phyloP scores from a whole-genome alignment of 1,140 invertebrate genomes.

The Paraescarpia echinospica region DNA sequence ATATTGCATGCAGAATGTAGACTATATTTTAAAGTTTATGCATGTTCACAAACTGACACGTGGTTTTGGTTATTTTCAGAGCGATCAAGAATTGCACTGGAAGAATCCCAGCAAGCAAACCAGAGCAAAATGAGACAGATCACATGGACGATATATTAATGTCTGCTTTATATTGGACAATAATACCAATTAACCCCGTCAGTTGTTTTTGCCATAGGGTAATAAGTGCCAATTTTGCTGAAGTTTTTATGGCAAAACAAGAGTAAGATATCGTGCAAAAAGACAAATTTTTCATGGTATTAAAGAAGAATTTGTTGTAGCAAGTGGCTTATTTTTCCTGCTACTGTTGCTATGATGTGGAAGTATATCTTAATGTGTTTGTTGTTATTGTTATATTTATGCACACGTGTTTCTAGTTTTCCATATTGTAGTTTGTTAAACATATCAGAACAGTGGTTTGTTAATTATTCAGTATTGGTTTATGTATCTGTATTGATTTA shows the following conservation, averaged over 20 bases:
- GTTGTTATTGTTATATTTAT: not conserved
- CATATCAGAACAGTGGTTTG: conserved; percentile 2
- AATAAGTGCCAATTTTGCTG: not conserved
- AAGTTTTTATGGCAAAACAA: not conserved
- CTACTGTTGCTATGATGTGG: not conserved
- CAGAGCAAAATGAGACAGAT: conserved; percentile 44
- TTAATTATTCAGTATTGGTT: not conserved
- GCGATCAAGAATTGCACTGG: conserved; percentile 43
- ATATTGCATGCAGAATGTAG: not conserved
- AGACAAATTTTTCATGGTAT: not conserved
- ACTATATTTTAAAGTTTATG: not conserved
- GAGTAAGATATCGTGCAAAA: not conserved
- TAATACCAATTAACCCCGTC: not conserved
- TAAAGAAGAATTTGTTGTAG: not conserved
- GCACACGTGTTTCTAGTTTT: not conserved
- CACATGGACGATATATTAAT: conserved; percentile 51
- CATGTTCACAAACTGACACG: not conserved
- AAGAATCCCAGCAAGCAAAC: conserved; percentile 38
- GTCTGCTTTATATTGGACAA: not conserved
- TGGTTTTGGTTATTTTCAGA: conserved; percentile 33
- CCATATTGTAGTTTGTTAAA: not conserved
- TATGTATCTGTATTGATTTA: not conserved
- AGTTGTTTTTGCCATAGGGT: not conserved
- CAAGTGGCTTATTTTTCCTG: not conserved
- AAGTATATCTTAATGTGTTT: not conserved